Percentiles rank a stretch among this genome's conserved stretches.
These are phyloP conservation scores for Cardiocondyla obscurior DNA, from an alignment of 1,140 invertebrate species.

Conservation along the genomic window DNA sequence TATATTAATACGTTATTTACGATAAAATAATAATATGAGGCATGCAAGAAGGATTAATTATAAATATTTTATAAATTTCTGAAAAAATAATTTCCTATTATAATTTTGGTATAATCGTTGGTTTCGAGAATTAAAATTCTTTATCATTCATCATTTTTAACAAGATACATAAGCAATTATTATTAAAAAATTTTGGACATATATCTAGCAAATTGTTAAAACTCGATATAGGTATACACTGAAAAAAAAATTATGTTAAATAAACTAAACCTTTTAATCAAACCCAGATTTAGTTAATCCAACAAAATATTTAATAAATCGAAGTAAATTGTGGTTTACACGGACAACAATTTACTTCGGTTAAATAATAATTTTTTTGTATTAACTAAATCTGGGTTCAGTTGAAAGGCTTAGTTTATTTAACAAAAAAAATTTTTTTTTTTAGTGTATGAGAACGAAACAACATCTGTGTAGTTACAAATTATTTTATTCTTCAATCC, in stretches of 20 bases:
- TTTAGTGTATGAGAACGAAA: not conserved
- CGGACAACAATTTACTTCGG: too few species aligned
- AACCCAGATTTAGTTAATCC: too few species aligned
- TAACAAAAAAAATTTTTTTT: too few species aligned
- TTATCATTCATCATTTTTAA: not conserved
- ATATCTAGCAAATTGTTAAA: not conserved
- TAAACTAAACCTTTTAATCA: too few species aligned
- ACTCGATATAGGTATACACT: too few species aligned
- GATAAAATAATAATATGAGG: not conserved
- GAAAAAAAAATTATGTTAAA: too few species aligned
- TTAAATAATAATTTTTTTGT: too few species aligned
- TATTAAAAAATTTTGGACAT: not conserved
- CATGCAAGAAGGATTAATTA: not conserved
- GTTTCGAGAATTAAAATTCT: not conserved
- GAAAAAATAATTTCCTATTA: not conserved
- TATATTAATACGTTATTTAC: not conserved
- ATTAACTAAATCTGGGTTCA: too few species aligned
- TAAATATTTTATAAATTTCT: not conserved
- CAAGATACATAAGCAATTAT: not conserved
- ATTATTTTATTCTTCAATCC: constrained; percentile 14
- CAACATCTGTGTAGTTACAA: not conserved
- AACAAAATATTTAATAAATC: too few species aligned
- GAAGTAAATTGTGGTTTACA: too few species aligned
- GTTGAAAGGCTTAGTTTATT: too few species aligned
- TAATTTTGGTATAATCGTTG: not conserved